Evolutionary conservation across 2,113 vertebrate genomes (phyloP), one percentile per base, ranked within the genome.

Genomic region (Oxyura jamaicensis): DNA sequence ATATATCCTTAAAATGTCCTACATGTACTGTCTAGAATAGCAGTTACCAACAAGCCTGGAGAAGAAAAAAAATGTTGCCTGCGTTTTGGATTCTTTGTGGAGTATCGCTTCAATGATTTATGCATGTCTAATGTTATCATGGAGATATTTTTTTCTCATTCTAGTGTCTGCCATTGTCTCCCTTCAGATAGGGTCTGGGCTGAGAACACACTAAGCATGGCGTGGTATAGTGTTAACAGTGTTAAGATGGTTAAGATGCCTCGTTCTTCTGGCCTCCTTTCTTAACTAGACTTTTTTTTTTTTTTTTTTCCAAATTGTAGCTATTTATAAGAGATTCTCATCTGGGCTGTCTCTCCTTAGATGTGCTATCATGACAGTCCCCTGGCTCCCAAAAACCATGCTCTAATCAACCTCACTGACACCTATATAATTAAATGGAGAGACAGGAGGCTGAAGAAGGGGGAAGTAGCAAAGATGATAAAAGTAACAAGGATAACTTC

Each of bases 391-490:
- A 28, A 86, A 93, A 92, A 39, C 48, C 39, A 56, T 95, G 35
- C 39, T 92, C 83, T 96, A 95, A 96, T 96, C 95, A 96, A 95
- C 95, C 92, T 95, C 88, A 56, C 65, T 96, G 96, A 92, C 95
- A 95, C 73, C 56, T 95, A 69, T 91, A 75, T 95, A 93, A 95
- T 97, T 97, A 95, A 95, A 90, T 60, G 29, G 77, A 73, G 91
- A 96, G 77, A 81, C 13, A 75, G 48, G 42, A 96, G 48, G 60
- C 86, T 91, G 81, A 84, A 86, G 41, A 81, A 91, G 48, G 81
- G 42, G 18, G 42, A 77, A 77, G 29, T 41, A 31, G 59, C 33
- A 91, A 96, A 93, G 39, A 90, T 75, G 68, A 77, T 75, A 41
- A 91, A 91, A 86, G 75, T 91, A 85, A 71, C 33, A 83, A 81